A percentile compares a stretch with the other conserved stretches of the same genome.
These are phyloP conservation scores for Alosa sapidissima DNA, from an alignment of 2,797 vertebrate genomes.

Conservation along the genomic window DNA sequence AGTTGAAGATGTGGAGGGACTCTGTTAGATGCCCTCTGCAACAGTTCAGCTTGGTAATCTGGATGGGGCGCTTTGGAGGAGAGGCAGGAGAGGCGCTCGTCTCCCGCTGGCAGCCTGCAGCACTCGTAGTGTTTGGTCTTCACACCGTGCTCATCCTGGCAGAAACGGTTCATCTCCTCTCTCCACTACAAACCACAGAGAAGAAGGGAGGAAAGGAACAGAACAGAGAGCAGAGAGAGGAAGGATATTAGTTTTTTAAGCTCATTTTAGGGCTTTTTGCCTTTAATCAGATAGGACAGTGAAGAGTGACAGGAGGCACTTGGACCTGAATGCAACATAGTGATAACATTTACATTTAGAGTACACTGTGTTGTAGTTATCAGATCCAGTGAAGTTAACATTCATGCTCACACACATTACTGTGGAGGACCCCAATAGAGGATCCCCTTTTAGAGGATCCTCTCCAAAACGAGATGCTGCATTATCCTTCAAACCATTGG, in stretches of 20 bases:
- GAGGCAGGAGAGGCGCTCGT: slow-evolving; percentile 64
- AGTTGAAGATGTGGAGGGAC: slow-evolving; percentile 36
- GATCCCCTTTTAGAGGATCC: too few species aligned
- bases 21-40: too few species aligned
- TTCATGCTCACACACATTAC: too few species aligned
- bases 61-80: slow-evolving; percentile 59
- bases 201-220: neutral
- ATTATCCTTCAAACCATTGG: too few species aligned
- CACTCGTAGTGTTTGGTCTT: slow-evolving; percentile 52
- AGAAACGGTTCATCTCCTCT: slow-evolving; percentile 67
- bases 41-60: slow-evolving; percentile 49
- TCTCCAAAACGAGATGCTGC: too few species aligned
- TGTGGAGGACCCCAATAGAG: too few species aligned
- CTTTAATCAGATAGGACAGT: neutral
- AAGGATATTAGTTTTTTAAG: neutral
- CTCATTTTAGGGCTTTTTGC: neutral
- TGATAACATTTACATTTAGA: too few species aligned
- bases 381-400: too few species aligned
- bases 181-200: slow-evolving; percentile 64
- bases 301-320: too few species aligned
- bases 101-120: slow-evolving; percentile 49
- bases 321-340: too few species aligned
- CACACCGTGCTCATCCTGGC: slow-evolving; percentile 42
- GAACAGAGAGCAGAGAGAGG: neutral
- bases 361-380: neutral